Conservation (phyloP, 2,888 invertebrate species). For the Drosophila paramelanica region DNA sequence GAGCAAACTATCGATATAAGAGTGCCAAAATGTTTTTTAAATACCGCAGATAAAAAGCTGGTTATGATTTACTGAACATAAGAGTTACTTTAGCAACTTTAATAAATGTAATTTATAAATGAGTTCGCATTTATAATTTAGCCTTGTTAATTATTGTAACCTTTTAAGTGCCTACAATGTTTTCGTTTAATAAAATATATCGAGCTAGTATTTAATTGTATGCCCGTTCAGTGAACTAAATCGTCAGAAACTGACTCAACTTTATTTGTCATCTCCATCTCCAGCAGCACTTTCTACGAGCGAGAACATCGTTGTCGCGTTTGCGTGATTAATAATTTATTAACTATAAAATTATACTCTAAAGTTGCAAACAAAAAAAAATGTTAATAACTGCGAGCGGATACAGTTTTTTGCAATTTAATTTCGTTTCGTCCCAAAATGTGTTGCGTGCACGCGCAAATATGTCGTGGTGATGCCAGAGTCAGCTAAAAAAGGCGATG, state of each 20-base stretch:
- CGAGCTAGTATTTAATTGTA: not conserved
- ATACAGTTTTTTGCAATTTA: constrained; percentile 51
- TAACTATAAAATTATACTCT: constrained; percentile 53
- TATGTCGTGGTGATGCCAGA: constrained; percentile 66
- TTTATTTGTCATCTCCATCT: constrained; percentile 40
- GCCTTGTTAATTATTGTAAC: not conserved
- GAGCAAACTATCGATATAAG: constrained; percentile 3
- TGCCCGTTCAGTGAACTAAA: constrained; percentile 10
- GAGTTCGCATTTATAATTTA: not conserved
- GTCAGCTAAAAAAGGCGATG: constrained; percentile 72
- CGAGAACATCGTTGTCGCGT: constrained; percentile 56
- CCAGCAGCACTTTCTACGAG: constrained; percentile 52
- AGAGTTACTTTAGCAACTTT: too few relatives aligned
- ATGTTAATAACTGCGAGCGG: constrained; percentile 52
- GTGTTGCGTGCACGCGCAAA: constrained; percentile 59
- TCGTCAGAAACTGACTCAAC: not conserved
- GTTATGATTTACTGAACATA: not conserved
- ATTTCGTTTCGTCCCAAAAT: constrained; percentile 51
- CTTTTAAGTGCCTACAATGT: not conserved
- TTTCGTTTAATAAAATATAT: not conserved
- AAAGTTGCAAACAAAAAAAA: constrained; percentile 45
- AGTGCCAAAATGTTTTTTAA: not conserved
- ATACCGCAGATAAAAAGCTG: not conserved
- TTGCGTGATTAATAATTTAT: constrained; percentile 66
- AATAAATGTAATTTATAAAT: not conserved